Evolutionary conservation across 2,888 invertebrate genomes (phyloP).

Genomic region (Pyrrhosoma nymphula): DNA sequence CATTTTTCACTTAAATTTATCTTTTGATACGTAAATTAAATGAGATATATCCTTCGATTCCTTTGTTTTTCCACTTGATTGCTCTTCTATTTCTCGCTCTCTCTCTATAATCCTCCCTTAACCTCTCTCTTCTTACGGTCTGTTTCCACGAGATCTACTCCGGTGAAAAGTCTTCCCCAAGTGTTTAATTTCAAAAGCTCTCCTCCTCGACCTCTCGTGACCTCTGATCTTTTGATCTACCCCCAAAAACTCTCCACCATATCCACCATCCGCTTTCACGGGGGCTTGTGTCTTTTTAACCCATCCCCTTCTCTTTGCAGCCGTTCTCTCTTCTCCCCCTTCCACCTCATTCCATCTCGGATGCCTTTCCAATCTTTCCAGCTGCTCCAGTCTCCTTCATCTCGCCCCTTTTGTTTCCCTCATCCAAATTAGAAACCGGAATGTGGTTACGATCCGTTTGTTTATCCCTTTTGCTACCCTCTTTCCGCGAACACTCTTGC

Average conservation of each 20-base stretch:
- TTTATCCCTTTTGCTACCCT: not conserved
- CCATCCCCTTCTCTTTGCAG: too few relatives aligned
- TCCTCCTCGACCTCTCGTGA: not conserved
- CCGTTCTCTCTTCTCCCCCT: not conserved
- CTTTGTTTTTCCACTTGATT: too few relatives aligned
- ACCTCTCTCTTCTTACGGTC: not conserved
- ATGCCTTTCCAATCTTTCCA: not conserved
- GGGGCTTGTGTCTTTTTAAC: not conserved
- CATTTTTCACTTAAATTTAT: too few relatives aligned
- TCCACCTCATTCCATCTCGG: not conserved
- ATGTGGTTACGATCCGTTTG: not conserved
- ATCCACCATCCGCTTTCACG: not conserved
- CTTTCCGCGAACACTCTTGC: too few relatives aligned
- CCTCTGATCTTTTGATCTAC: not conserved
- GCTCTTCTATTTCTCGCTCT: not conserved
- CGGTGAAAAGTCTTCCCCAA: not conserved
- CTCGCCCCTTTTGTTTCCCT: not conserved
- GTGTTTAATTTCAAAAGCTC: not conserved
- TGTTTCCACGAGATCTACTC: not conserved
- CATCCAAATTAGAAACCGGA: not conserved
- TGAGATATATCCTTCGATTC: too few relatives aligned
- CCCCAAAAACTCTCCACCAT: not conserved
- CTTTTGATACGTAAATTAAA: too few relatives aligned
- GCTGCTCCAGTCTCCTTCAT: not conserved
- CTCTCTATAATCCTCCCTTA: not conserved